Base-by-base conservation (phyloP, 2,888 invertebrate genomes). In the Euproctis similis region DNA sequence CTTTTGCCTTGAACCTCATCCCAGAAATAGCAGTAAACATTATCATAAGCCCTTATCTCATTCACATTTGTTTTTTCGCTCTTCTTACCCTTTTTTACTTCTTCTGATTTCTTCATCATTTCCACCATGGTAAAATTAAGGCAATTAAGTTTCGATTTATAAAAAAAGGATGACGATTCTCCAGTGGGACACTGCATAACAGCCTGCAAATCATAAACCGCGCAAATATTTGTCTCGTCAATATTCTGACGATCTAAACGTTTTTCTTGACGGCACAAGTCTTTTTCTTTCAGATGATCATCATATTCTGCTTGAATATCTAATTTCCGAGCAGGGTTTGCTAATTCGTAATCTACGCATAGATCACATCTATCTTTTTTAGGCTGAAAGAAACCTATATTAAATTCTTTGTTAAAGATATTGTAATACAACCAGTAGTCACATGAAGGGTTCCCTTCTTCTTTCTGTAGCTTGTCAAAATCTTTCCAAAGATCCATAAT, bases 161-260 rank as follows among this genome's bases (percentile, higher is more conserved):
- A 35, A 25, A n/a, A 40, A 28, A 34, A 36, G 24, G 23, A 28
- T 6, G 22, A 9, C 13, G 32, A 20, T 6, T 14, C 14, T 14
- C 18, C 34, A 26, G 16, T 39, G 4, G 47, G 42, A 17, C 34
- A 34, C 24, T 23, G 28, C 36, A 45, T 35, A 4, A 48, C 45
- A 22, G 51, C 32, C 21, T 51, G 47, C 10, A 51, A 32, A 31
- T 48, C 48, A 31, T 32, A 52, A 8, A 42, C 30, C 7, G 39
- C 35, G 11, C 29, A 31, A 25, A 42, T 38, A 28, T 34, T 19
- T 8, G 32, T 41, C 9, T 36, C 39, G 12, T 47, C 11, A n/a
- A 8, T 10, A 4, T 10, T 9, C 2, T 10, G 8, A 8, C 8
- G 8, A 8, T 21, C 21, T 1, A 12, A n/a, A 13, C 7, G 18